These are phyloP conservation scores for Phorcus lineatus DNA, from an alignment of 2,888 invertebrate genomes.

Conservation along the genomic window DNA sequence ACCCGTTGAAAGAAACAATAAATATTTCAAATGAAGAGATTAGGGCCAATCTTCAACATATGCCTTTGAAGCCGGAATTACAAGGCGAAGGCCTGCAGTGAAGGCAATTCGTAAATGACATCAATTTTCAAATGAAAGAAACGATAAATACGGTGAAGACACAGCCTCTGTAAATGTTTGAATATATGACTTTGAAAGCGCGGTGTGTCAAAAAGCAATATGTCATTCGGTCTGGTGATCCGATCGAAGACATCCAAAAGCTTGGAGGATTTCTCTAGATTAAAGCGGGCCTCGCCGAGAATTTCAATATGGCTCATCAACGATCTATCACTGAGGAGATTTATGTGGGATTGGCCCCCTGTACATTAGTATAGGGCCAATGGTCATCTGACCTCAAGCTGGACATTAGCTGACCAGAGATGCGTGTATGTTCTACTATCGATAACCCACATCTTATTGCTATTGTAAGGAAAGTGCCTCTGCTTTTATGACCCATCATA, in stretches of 20 bases:
- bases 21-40: not conserved
- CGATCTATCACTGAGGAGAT: not conserved
- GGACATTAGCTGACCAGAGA: not conserved
- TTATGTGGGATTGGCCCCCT: not conserved
- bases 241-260: not conserved
- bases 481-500: no score
- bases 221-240: not conserved
- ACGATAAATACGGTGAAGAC: not conserved
- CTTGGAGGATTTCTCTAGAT: not conserved
- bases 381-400: not conserved
- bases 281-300: not conserved
- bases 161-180: not conserved
- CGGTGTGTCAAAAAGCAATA: slow-evolving; percentile 8
- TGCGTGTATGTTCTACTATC: no score
- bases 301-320: slow-evolving; percentile 12
- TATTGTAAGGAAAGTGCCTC: no score
- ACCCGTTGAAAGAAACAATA: slow-evolving; percentile 8
- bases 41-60: not conserved
- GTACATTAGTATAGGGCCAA: not conserved
- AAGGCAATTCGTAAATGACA: not conserved
- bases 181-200: slow-evolving; percentile 12
- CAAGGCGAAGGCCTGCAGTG: not conserved
- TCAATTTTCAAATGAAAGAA: slow-evolving; percentile 6
- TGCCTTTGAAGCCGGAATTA: not conserved
- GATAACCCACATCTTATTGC: no score